Percentiles rank a stretch among this genome's conserved stretches.
Evolutionary conservation across 35 echinoderm and acorn worm species (phyloP).

Genomic region (Anneissia japonica): DNA sequence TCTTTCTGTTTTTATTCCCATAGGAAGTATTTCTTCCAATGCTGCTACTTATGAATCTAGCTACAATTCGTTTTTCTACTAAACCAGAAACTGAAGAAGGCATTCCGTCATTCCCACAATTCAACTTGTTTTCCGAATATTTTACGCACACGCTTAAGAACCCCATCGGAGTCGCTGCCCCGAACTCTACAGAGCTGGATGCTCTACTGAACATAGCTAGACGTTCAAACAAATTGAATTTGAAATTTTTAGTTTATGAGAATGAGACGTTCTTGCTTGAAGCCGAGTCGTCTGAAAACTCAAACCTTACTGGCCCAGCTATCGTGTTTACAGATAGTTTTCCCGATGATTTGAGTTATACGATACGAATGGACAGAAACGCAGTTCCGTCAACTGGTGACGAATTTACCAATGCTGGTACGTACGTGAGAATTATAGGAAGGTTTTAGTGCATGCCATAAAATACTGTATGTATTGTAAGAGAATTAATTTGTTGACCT

Average conservation of each 20-base stretch:
- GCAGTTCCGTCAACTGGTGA: background rate
- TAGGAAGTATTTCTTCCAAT: conserved; percentile 43
- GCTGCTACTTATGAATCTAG: conserved; percentile 7
- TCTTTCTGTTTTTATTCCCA: background rate
- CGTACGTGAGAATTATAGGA: too few relatives aligned
- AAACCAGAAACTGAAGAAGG: background rate
- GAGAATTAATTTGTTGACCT: too few relatives aligned
- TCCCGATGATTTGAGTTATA: conserved; percentile 29
- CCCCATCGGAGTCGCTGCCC: conserved; percentile 20
- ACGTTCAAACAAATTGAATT: background rate
- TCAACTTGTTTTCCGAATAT: background rate
- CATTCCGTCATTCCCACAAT: background rate
- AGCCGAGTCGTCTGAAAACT: background rate
- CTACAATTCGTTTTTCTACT: conserved; percentile 5
- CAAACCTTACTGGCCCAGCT: background rate
- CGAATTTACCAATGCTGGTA: conserved; percentile 21
- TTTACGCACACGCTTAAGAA: background rate
- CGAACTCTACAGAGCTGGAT: background rate
- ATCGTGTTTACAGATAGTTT: conserved; percentile 28
- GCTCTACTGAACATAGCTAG: background rate
- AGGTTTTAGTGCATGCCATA: too few relatives aligned
- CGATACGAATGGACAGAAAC: conserved; percentile 19
- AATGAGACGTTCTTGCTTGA: conserved; percentile 10
- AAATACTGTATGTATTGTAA: too few relatives aligned
- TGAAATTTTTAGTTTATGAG: conserved; percentile 1